These are phyloP conservation scores for Ceratitis capitata DNA, from an alignment of 1,140 invertebrate genomes.

Conservation along the genomic window DNA sequence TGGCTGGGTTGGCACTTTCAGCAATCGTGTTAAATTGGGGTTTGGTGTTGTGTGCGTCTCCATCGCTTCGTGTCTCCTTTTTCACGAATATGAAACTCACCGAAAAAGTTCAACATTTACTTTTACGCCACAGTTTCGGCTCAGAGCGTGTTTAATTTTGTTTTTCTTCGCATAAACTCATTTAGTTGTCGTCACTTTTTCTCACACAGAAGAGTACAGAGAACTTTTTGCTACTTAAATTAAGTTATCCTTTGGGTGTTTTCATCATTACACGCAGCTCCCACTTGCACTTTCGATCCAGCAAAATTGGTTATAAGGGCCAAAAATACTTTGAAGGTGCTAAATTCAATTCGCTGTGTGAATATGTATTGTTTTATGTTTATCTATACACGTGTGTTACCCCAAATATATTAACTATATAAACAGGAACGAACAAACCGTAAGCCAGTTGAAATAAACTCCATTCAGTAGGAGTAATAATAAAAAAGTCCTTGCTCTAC, in stretches of 20 bases:
- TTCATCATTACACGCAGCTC: background rate
- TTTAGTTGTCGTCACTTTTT: background rate
- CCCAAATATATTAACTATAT: no score
- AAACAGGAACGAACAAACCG: no score
- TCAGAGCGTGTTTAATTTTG: background rate
- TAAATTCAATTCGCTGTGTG: no score
- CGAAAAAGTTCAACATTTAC: no score
- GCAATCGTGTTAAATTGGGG: no score
- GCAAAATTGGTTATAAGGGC: background rate
- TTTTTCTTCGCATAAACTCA: background rate
- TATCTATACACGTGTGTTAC: no score
- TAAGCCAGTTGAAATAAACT: no score
- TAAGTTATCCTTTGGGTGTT: conserved; percentile 1
- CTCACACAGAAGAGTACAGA: background rate
- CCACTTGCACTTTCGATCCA: background rate
- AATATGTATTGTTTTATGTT: no score
- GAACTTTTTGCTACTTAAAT: conserved; percentile 11
- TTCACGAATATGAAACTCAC: no score
- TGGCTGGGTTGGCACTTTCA: background rate
- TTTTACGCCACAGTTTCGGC: background rate
- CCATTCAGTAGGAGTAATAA: background rate
- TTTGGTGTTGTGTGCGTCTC: no score
- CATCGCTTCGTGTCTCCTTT: no score
- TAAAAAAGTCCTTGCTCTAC: background rate
- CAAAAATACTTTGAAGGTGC: no score